phyloP scores from a whole-genome alignment of 2,888 invertebrate genomes.

The Hyposoter didymator region DNA sequence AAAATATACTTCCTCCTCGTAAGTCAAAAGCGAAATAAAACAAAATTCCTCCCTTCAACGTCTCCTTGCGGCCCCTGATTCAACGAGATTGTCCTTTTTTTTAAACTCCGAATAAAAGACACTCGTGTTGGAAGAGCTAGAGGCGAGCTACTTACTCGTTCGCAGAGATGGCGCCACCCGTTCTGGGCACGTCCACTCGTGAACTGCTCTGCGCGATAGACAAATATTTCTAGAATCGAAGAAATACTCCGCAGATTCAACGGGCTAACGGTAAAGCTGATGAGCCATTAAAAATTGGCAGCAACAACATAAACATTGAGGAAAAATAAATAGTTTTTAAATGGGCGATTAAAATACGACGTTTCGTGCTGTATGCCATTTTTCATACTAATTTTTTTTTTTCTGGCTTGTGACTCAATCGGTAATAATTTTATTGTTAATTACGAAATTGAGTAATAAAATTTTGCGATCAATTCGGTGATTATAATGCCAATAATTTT shows the following conservation, averaged over 20 bases:
- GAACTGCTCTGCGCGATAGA: background rate
- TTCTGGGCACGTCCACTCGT: background rate
- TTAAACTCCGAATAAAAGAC: background rate
- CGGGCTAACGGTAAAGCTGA: background rate
- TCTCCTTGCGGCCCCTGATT: background rate
- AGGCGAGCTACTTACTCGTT: constrained; percentile 1
- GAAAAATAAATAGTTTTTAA: background rate
- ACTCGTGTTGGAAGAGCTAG: background rate
- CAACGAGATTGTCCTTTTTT: constrained; percentile 5
- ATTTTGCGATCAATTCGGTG: background rate
- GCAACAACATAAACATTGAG: background rate
- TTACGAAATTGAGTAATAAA: background rate
- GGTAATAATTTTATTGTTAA: background rate
- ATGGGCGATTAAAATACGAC: background rate
- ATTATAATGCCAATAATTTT: background rate
- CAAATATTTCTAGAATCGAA: background rate
- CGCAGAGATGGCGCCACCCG: constrained; percentile 69
- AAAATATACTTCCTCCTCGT: background rate
- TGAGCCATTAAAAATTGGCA: background rate
- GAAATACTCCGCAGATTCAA: background rate
- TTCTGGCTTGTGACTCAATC: background rate
- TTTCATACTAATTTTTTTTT: background rate
- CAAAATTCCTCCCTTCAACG: background rate
- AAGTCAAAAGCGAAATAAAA: background rate
- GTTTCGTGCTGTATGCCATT: background rate